Evolutionary conservation across 2,113 vertebrate species (phyloP).

Genomic region (Phyllostomus discolor): DNA sequence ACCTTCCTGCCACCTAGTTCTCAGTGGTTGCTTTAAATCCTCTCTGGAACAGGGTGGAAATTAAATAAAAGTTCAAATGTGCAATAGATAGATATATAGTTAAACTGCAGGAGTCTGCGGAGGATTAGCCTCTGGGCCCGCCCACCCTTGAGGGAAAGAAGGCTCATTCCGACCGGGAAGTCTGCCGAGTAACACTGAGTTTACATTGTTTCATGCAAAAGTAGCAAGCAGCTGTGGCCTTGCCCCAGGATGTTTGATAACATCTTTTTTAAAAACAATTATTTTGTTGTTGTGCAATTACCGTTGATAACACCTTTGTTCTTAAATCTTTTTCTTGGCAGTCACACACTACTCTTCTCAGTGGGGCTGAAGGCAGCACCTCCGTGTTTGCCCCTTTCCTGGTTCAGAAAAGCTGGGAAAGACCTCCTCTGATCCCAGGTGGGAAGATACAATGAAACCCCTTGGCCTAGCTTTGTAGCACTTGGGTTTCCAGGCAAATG

Average conservation of each 20-base stretch:
- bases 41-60: neutral
- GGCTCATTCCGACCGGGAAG: neutral
- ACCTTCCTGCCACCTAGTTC: neutral
- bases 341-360: neutral
- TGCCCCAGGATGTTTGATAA: neutral
- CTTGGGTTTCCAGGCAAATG: too few relatives aligned
- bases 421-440: neutral
- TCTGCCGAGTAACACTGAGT: neutral
- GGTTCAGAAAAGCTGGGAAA: neutral
- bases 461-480: neutral
- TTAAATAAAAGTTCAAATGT: neutral
- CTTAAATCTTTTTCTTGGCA: neutral
- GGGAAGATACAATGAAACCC: neutral
- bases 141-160: rapidly evolving
- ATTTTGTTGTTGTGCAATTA: too few relatives aligned
- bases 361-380: neutral
- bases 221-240: neutral
- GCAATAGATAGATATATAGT: neutral
- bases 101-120: neutral
- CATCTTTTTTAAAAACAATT: too few relatives aligned
- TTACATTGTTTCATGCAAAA: neutral
- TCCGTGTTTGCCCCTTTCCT: neutral
- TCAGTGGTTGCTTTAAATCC: neutral
- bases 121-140: neutral
- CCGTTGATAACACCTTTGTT: neutral